Base-by-base conservation (phyloP, 2,113 vertebrate genomes). In the Pelvicachromis taeniatus region DNA sequence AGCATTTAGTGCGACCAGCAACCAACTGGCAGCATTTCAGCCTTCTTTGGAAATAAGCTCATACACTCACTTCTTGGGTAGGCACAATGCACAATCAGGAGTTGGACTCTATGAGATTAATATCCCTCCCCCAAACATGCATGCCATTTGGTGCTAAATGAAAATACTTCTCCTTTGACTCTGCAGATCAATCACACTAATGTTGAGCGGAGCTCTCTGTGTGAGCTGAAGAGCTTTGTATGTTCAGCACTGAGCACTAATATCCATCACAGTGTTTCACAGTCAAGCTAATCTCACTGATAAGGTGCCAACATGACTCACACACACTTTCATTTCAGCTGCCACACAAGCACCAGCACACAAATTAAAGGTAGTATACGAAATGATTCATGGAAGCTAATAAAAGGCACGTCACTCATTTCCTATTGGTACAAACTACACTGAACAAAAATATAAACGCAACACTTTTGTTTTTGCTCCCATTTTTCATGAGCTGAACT, bases 251-350 rank as follows among this genome's bases (percentile, higher is more conserved):
- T 2, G 5, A 59, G 35, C 65, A 2, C 78, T 73, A 73, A 59
- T 53, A 86, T 89, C 73, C 83, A 82, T 87, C 79, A 70, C 59
- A 19, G 61, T 7, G 5, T 12, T 61, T 81, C 80, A 17, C 2
- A 59, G 78, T 84, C 50, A 48, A 53, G 54, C 81, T 86, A 86
- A 88, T 89, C 85, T 68, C 26, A 38, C 58, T 48, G 81, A 90
- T 75, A 50, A 45, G 63, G 45, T 70, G 87, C 84, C 84, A 80
- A 87, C 78, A 54, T 59, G 84, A 83, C 70, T 58, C 89, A 81
- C 83, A 16, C 68, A 53, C 48, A 58, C 53, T 79, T 65, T 87
- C 54, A 59, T 86, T 83, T 65, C 48, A 21, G 58, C 78, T 58
- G 75, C 78, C 48, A 52, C 65, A 70, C 61, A 55, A 54, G 38